Base-by-base conservation (phyloP, 2,797 vertebrate genomes). In the Helicolenus hilgendorfi region DNA sequence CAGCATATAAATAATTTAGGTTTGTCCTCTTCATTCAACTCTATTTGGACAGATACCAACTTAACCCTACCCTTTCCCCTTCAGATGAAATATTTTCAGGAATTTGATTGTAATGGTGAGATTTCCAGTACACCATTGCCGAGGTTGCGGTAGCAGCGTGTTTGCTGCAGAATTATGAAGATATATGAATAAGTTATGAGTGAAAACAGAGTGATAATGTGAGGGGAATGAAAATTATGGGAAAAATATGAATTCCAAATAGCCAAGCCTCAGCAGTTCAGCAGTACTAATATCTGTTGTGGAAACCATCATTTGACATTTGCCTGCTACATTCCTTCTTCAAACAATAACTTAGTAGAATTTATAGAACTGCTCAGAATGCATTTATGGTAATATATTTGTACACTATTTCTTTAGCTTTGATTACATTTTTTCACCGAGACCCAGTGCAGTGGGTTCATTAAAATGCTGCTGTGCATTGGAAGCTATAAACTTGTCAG, bases 1-100 rank as follows among this genome's bases (percentile, higher is more conserved):
- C 92, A 89, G 90, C 86, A 56, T 74, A 85, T 97, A 92, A 97
- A 97, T 97, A 96, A 97, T 97, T 97, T 92, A 97, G 71, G n/a
- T 81, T 71, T 85, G 82, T 95, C 88, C 83, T 92, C 89, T 82
- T 93, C 77, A 92, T 91, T 86, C 76, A 90, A 85, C 81, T 87
- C 72, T 72, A 53, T 77, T 88, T 86, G 81, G 83, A 83, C 84
- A 74, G 65, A 73, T 72, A 81, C 53, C 75, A 60, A 72, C 84
- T 91, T 79, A 81, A 91, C 65, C 74, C 72, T 36, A 4, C 60
- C 68, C 75, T 65, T 38, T 41, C 77, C 33, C 45, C 63, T 56
- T 75, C 53, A 75, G 38, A 49, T 45, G 11, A 76, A 73, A 27
- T 7, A 26, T 7, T 33, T 24, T 26, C 36, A 64, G 33, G 69